Evolutionary conservation across 2,888 invertebrate genomes (phyloP).

Genomic region (Linnaemya tessellans): DNA sequence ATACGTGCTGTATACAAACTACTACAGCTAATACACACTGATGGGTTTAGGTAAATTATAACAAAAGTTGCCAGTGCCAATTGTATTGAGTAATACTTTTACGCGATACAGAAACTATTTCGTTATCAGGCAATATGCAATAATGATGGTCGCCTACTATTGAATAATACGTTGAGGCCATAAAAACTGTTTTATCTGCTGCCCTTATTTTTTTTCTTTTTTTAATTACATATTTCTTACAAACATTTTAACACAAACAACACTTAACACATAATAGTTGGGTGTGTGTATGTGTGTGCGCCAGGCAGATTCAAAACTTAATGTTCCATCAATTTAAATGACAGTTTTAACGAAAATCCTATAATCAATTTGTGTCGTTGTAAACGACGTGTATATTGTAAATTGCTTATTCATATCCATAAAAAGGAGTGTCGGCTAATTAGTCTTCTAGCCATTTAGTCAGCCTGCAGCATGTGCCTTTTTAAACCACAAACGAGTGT

Average conservation of each 20-base stretch:
- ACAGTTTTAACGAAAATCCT: slow-evolving; percentile 49
- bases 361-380: slow-evolving; percentile 62
- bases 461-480: slow-evolving; percentile 27
- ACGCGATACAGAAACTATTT: not conserved
- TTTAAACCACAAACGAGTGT: not conserved
- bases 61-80: slow-evolving; percentile 18
- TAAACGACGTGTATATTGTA: slow-evolving; percentile 31
- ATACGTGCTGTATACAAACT: not conserved
- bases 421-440: slow-evolving; percentile 47
- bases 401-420: slow-evolving; percentile 51
- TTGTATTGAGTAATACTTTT: slow-evolving; percentile 45
- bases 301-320: slow-evolving; percentile 9
- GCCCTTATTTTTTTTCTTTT: slow-evolving; percentile 46
- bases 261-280: not conserved
- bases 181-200: slow-evolving; percentile 7
- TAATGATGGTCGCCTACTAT: slow-evolving; percentile 26
- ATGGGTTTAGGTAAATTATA: slow-evolving; percentile 13
- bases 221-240: not conserved
- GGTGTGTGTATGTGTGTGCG: not conserved
- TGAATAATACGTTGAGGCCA: not conserved
- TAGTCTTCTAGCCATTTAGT: slow-evolving; percentile 9
- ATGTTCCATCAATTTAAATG: slow-evolving; percentile 39
- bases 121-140: slow-evolving; percentile 38
- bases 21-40: not conserved
- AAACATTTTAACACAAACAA: not conserved